Conservation (phyloP, 2,888 invertebrate genomes). For the Xiphydria camelus region DNA sequence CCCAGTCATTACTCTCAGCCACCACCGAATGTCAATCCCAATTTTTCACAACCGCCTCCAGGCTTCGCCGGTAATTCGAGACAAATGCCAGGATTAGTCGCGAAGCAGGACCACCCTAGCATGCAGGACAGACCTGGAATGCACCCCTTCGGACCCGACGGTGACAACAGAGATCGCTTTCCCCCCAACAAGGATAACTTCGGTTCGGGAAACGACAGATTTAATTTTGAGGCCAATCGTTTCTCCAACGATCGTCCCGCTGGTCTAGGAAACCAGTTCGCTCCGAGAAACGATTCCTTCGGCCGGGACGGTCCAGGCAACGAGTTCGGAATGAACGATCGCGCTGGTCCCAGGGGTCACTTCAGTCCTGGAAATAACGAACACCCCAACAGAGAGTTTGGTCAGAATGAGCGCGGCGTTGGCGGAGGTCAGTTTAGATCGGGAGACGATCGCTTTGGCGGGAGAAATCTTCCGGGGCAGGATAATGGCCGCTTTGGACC, state of each 20-base stretch:
- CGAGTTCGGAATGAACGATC: too few relatives aligned
- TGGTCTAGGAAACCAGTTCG: conserved; percentile 15
- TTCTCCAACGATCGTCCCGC: conserved; percentile 15
- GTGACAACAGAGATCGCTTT: conserved; percentile 11
- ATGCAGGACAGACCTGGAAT: conserved; percentile 9
- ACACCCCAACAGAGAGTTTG: not conserved
- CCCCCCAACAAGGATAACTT: conserved; percentile 3
- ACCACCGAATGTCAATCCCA: conserved; percentile 33
- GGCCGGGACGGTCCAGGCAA: too few relatives aligned
- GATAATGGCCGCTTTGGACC: conserved; percentile 14
- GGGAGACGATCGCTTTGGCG: conserved; percentile 24
- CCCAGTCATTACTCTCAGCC: conserved; percentile 40
- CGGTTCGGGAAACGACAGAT: conserved; percentile 1
- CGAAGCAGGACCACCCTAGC: conserved; percentile 15
- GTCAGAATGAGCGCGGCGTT: not conserved
- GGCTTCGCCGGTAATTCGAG: not conserved
- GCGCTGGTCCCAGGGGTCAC: too few relatives aligned
- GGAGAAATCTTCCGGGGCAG: conserved; percentile 15
- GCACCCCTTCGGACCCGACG: conserved; percentile 15
- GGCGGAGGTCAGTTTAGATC: conserved; percentile 12
- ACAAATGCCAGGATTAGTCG: conserved; percentile 1
- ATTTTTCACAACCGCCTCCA: conserved; percentile 34
- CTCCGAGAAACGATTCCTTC: conserved; percentile 5
- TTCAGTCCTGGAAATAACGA: conserved; percentile 1
- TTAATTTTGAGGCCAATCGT: too few relatives aligned